A percentile compares a stretch with the other conserved stretches of the same genome.
These are phyloP conservation scores for Zophobas morio DNA, from an alignment of 1,140 invertebrate species.

Conservation along the genomic window DNA sequence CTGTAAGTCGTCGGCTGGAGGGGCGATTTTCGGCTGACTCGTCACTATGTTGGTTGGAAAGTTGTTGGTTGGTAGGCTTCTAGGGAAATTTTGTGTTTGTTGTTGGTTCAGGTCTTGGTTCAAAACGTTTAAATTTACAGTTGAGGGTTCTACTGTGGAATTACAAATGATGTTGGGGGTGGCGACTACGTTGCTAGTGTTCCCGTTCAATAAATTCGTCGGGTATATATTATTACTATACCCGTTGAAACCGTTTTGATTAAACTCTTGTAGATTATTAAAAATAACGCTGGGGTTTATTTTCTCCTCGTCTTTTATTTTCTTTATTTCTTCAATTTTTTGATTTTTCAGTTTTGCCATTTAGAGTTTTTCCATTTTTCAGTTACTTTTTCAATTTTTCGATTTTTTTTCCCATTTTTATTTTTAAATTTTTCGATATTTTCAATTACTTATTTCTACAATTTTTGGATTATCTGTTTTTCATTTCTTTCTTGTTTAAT, in stretches of 20 bases:
- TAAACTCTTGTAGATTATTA: conserved; percentile 38
- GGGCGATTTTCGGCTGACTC: conserved; percentile 6
- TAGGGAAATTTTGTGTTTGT: background rate
- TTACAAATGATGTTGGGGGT: conserved; percentile 28
- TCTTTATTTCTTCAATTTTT: too few relatives aligned
- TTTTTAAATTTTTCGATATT: too few relatives aligned
- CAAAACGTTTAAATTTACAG: conserved; percentile 52
- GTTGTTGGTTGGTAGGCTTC: background rate
- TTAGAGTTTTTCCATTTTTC: too few relatives aligned
- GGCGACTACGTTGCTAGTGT: conserved; percentile 2
- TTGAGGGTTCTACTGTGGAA: conserved; percentile 47
- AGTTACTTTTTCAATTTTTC: too few relatives aligned
- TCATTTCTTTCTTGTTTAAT: too few relatives aligned
- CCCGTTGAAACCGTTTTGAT: conserved; percentile 46
- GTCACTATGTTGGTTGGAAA: conserved; percentile 4
- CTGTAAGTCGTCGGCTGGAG: background rate
- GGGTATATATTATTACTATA: conserved; percentile 25
- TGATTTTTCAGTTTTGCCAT: too few relatives aligned
- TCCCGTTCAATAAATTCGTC: conserved; percentile 2
- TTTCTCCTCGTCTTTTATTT: conserved; percentile 51
- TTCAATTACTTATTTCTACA: too few relatives aligned
- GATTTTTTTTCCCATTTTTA: too few relatives aligned
- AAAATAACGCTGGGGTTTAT: conserved; percentile 30
- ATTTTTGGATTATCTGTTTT: too few relatives aligned
- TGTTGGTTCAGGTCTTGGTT: conserved; percentile 50